Conservation (phyloP, 1,140 invertebrate genomes). For the Lepidurus arcticus region DNA sequence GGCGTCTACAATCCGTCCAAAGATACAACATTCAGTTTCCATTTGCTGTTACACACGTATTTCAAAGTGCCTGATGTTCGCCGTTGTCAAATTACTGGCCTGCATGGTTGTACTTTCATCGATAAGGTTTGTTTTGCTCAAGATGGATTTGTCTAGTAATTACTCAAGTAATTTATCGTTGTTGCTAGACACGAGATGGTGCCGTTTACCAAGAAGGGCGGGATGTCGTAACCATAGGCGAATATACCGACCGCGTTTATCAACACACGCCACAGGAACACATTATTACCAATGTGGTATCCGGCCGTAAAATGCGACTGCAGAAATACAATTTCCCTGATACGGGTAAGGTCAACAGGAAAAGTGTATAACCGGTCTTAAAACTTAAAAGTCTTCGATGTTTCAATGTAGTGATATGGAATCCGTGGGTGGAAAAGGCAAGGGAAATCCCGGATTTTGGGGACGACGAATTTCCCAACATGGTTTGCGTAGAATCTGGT, state of each 20-base stretch:
- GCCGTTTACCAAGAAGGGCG: constrained; percentile 77
- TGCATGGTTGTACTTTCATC: constrained; percentile 84
- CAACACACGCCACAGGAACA: constrained; percentile 87
- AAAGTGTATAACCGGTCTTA: neutral
- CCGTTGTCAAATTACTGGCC: constrained; percentile 79
- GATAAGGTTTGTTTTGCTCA: constrained; percentile 68
- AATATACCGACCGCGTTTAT: constrained; percentile 90
- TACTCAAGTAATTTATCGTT: constrained; percentile 11
- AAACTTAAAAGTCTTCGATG: neutral
- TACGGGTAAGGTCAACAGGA: constrained; percentile 53
- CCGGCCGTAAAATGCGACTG: constrained; percentile 81
- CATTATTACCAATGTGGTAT: constrained; percentile 86
- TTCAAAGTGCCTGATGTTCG: constrained; percentile 90
- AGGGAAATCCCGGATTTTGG: constrained; percentile 89
- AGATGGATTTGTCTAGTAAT: constrained; percentile 13
- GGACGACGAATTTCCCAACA: constrained; percentile 78
- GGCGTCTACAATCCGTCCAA: constrained; percentile 86
- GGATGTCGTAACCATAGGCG: constrained; percentile 77
- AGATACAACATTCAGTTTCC: constrained; percentile 83
- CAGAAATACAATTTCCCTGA: constrained; percentile 91
- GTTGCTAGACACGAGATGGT: constrained; percentile 64
- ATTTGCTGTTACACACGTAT: constrained; percentile 87
- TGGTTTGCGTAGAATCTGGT: constrained; percentile 91
- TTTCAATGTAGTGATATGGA: constrained; percentile 74
- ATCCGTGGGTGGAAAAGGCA: constrained; percentile 89